Conservation (phyloP, 2,113 vertebrate species). For the Phalacrocorax brasilianus region DNA sequence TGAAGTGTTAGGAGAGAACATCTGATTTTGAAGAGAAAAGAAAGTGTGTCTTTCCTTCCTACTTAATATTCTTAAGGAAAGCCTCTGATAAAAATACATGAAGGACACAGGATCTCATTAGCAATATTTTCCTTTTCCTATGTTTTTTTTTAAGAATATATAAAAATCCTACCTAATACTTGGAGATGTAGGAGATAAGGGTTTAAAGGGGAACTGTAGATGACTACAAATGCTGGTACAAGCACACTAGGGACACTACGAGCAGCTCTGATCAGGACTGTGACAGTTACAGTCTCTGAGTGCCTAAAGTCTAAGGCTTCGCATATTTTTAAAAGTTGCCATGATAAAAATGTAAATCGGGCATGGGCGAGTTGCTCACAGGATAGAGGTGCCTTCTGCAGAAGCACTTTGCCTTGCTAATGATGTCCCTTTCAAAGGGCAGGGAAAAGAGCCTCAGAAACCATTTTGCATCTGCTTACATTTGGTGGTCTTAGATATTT, state of each 20-base stretch:
- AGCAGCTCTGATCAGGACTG: background rate
- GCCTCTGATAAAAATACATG: background rate
- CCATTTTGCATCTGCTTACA: background rate
- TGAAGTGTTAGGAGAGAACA: background rate
- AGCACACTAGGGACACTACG: background rate
- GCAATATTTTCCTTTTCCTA: background rate
- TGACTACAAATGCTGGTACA: background rate
- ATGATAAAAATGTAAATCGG: background rate
- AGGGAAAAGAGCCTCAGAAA: background rate
- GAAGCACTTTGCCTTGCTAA: background rate
- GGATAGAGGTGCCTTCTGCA: background rate
- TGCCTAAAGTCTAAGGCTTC: background rate
- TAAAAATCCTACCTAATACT: background rate
- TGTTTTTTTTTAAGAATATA: background rate
- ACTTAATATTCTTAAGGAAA: background rate
- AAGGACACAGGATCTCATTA: background rate
- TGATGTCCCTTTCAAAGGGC: background rate
- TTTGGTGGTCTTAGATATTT: background rate
- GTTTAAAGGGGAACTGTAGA: background rate
- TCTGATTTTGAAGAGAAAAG: background rate
- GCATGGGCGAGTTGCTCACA: fast-evolving
- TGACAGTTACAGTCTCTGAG: background rate
- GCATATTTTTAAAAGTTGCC: background rate
- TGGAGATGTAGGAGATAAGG: background rate
- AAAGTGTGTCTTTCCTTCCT: background rate